phyloP scores from a whole-genome alignment of 1,140 invertebrate species.

The Pseudomyrmex flavicornis region DNA sequence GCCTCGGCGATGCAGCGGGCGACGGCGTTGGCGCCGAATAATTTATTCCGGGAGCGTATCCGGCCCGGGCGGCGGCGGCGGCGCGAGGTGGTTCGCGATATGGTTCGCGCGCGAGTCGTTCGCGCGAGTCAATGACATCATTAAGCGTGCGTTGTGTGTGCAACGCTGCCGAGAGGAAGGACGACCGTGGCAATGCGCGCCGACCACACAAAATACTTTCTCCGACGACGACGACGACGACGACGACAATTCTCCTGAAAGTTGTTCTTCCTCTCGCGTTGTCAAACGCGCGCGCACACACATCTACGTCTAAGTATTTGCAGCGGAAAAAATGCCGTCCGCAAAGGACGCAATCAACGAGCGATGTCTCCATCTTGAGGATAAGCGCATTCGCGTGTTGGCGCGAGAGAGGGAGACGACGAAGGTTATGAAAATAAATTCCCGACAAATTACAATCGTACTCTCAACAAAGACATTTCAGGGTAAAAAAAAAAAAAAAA shows the following conservation, averaged over 20 bases:
- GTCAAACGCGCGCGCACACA: background rate
- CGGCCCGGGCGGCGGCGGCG: slow-evolving; percentile 16
- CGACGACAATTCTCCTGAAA: background rate
- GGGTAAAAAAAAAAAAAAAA: no score
- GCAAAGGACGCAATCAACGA: background rate
- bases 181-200: slow-evolving; percentile 42
- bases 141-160: slow-evolving; percentile 48
- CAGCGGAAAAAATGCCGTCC: background rate
- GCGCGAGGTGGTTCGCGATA: slow-evolving; percentile 41
- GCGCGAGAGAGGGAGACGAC: background rate
- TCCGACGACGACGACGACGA: background rate
- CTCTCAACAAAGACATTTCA: background rate
- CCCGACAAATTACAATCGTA: no score
- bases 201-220: slow-evolving; percentile 49
- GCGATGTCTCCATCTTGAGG: slow-evolving; percentile 28
- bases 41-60: slow-evolving; percentile 60
- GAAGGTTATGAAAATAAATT: no score
- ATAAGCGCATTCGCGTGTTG: slow-evolving; percentile 50
- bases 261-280: background rate
- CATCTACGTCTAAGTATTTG: background rate
- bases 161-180: slow-evolving; percentile 16
- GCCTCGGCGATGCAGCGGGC: background rate
- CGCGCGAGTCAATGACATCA: slow-evolving; percentile 59
- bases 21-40: slow-evolving; percentile 46
- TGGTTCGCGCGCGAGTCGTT: slow-evolving; percentile 36